Conservation (phyloP, 2,888 invertebrate species). For the Drosophila lutescens region DNA sequence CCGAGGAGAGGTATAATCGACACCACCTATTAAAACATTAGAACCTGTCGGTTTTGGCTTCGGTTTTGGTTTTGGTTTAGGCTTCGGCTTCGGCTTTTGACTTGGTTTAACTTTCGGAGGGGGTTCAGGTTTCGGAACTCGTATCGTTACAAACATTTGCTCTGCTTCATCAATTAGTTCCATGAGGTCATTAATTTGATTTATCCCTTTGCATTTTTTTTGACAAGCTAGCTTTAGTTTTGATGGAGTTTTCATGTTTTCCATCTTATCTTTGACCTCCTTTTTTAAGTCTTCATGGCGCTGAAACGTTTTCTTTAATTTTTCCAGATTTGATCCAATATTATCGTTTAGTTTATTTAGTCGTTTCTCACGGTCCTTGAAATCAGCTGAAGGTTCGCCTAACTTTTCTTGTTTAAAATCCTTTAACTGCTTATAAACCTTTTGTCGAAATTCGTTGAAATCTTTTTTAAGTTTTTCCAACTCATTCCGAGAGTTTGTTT, state of each 20-base stretch:
- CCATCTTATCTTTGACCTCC: neutral
- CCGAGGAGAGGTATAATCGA: neutral
- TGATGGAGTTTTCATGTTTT: neutral
- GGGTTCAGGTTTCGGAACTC: no score
- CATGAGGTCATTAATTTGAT: conserved; percentile 35
- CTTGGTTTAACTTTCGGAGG: neutral
- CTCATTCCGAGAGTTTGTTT: neutral
- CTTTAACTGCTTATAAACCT: neutral
- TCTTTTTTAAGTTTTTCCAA: neutral
- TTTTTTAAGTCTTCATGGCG: conserved; percentile 12
- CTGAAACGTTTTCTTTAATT: neutral
- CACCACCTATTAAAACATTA: neutral
- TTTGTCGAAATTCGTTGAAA: neutral
- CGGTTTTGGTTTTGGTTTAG: neutral
- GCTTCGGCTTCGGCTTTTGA: neutral
- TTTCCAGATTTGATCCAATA: neutral
- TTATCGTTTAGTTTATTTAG: conserved; percentile 10
- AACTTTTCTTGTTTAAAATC: neutral
- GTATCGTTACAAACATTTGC: neutral
- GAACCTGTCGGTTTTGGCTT: neutral
- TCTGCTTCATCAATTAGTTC: neutral
- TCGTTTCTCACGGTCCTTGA: no score
- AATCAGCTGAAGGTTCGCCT: neutral
- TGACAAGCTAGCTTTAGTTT: conserved; percentile 8
- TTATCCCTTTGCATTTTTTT: conserved; percentile 17